These are phyloP conservation scores for Azemiops feae DNA, from an alignment of 2,113 vertebrate genomes.

Conservation along the genomic window DNA sequence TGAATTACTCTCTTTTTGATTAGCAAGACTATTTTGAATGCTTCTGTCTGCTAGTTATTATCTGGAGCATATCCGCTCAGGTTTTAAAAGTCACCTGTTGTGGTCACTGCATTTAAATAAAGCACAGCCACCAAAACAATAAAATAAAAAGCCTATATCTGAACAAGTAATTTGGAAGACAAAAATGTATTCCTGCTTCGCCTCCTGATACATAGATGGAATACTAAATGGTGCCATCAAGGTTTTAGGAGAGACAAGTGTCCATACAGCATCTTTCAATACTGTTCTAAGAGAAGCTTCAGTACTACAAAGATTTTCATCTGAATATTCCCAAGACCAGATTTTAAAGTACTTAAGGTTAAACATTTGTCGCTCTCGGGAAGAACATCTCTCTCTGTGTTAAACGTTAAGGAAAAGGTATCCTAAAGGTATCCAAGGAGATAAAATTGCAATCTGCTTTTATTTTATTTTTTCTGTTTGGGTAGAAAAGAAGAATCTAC, in stretches of 20 bases:
- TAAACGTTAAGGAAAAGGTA: constrained; percentile 39
- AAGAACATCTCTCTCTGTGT: constrained; percentile 61
- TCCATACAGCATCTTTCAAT: constrained; percentile 55
- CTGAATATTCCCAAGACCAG: constrained; percentile 61
- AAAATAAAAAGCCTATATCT: neutral
- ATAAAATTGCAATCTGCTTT: constrained; percentile 27
- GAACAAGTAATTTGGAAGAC: constrained; percentile 48
- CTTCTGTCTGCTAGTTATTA: constrained; percentile 19
- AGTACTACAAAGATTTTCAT: constrained; percentile 61
- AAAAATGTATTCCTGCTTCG: constrained; percentile 57
- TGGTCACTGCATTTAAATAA: constrained; percentile 31
- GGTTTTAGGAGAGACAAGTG: constrained; percentile 49
- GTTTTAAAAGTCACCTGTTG: constrained; percentile 46
- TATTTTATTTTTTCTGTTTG: neutral
- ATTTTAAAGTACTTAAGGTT: constrained; percentile 67
- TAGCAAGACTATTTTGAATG: constrained; percentile 1
- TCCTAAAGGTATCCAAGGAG: constrained; percentile 52
- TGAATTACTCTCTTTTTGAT: neutral
- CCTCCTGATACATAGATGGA: constrained; percentile 38
- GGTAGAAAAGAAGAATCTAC: neutral
- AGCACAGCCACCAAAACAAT: constrained; percentile 33
- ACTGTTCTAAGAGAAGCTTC: constrained; percentile 60
- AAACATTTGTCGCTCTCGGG: constrained; percentile 66
- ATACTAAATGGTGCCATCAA: constrained; percentile 51
- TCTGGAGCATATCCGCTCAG: constrained; percentile 5